These are phyloP conservation scores for Enteromius afrohamiltoni DNA, from an alignment of 2,797 vertebrate genomes.

Conservation along the genomic window DNA sequence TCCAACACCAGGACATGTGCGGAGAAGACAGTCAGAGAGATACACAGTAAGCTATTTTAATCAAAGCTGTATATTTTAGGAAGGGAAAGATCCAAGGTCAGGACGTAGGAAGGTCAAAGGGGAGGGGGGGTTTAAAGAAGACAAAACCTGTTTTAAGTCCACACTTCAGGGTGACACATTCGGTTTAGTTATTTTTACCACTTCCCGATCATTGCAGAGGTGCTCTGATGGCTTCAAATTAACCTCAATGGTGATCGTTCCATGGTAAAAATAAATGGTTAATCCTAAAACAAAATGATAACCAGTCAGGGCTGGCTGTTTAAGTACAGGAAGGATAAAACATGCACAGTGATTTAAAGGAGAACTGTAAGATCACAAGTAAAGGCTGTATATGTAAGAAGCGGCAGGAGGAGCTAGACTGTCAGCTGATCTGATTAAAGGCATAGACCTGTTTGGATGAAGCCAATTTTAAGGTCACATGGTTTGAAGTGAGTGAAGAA, in stretches of 20 bases:
- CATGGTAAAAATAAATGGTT: constrained; percentile 76
- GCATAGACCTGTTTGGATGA: no score
- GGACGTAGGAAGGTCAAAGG: constrained; percentile 7
- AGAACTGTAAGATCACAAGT: constrained; percentile 58
- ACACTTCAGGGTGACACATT: constrained; percentile 66
- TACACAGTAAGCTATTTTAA: constrained; percentile 9
- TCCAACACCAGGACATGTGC: constrained; percentile 59
- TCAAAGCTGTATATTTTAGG: neutral
- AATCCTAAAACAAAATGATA: constrained; percentile 79
- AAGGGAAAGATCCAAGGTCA: neutral
- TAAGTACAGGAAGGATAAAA: constrained; percentile 56
- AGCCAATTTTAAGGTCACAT: neutral
- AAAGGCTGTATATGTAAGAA: constrained; percentile 80
- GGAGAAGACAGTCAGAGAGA: constrained; percentile 15
- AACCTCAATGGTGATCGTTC: constrained; percentile 66
- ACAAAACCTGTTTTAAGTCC: constrained; percentile 52
- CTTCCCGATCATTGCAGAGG: constrained; percentile 71
- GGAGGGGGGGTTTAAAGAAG: constrained; percentile 7
- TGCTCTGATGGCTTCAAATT: neutral
- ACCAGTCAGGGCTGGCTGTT: constrained; percentile 80
- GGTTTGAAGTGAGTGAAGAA: neutral
- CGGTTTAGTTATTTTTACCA: constrained; percentile 72
- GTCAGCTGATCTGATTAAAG: constrained; percentile 69
- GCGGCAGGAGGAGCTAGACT: constrained; percentile 75
- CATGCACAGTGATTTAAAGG: constrained; percentile 73